Conservation (phyloP, 2,113 vertebrate genomes). For the Ochotona curzoniae region DNA sequence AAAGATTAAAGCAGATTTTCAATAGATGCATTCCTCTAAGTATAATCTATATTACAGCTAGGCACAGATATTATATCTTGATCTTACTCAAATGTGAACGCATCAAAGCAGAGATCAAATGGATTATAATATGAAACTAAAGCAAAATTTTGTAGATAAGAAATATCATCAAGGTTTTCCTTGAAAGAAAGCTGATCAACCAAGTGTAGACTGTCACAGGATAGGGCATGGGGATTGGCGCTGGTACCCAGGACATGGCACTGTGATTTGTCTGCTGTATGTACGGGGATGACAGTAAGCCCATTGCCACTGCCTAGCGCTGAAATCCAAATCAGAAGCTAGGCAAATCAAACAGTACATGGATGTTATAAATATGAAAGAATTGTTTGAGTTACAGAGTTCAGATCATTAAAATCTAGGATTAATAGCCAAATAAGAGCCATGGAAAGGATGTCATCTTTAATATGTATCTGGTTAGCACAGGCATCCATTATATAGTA, state of each 20-base stretch:
- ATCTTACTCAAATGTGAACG: constrained; percentile 21
- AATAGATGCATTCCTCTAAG: neutral
- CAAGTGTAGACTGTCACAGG: neutral
- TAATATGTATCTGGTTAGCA: neutral
- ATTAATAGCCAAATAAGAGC: constrained; percentile 3
- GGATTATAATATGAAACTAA: neutral
- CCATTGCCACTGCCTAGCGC: neutral
- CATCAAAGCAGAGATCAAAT: neutral
- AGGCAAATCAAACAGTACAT: neutral
- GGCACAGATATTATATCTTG: neutral
- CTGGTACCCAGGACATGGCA: neutral
- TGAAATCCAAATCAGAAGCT: constrained; percentile 4
- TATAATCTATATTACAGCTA: constrained; percentile 18
- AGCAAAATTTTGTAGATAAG: neutral
- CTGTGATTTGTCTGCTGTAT: neutral
- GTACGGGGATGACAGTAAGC: neutral
- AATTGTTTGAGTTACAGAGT: neutral
- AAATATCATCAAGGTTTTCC: neutral
- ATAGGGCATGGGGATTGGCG: neutral
- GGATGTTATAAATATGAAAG: neutral
- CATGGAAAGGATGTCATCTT: neutral
- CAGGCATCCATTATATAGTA: constrained; percentile 15
- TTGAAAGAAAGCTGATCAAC: neutral
- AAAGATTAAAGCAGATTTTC: constrained; percentile 3
- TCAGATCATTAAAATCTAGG: constrained; percentile 31